Percentiles rank a stretch among this genome's conserved stretches.
These are phyloP conservation scores for Gasterosteus nipponicus DNA, from an alignment of 2,113 vertebrate genomes.

Conservation along the genomic window DNA sequence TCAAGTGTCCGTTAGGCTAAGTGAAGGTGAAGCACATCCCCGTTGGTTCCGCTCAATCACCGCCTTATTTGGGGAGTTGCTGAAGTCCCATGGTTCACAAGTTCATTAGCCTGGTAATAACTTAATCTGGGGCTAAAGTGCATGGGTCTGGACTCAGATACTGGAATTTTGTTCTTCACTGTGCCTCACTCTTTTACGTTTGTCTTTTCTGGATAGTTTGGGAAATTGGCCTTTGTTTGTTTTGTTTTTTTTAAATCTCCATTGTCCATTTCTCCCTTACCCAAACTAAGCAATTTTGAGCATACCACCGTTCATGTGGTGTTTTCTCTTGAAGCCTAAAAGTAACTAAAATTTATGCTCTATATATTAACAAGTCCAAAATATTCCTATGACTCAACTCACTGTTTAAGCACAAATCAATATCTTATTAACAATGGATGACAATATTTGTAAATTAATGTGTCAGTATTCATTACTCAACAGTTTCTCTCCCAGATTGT, in stretches of 20 bases:
- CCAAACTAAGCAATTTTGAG: not conserved
- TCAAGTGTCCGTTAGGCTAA: conserved; percentile 78
- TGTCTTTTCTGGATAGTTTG: not conserved
- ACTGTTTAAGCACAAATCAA: not conserved
- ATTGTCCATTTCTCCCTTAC: not conserved
- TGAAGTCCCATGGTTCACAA: conserved; percentile 51
- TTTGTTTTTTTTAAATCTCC: not conserved
- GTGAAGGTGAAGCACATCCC: conserved; percentile 76
- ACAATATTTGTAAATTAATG: not conserved
- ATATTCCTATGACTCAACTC: no score
- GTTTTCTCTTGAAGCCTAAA: not conserved
- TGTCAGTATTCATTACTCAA: no score
- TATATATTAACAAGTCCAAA: not conserved
- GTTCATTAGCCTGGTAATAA: conserved; percentile 57
- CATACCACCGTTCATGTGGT: not conserved
- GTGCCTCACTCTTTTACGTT: not conserved
- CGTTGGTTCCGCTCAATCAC: conserved; percentile 70
- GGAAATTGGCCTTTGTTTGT: not conserved
- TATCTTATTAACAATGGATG: not conserved
- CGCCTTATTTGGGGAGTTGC: conserved; percentile 49
- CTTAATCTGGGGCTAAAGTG: not conserved
- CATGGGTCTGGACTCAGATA: not conserved
- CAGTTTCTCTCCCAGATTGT: not conserved
- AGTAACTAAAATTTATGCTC: not conserved
- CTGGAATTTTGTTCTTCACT: not conserved